These are phyloP conservation scores for Ctenoplectra terminalis DNA, from an alignment of 1,140 invertebrate genomes.

Conservation along the genomic window DNA sequence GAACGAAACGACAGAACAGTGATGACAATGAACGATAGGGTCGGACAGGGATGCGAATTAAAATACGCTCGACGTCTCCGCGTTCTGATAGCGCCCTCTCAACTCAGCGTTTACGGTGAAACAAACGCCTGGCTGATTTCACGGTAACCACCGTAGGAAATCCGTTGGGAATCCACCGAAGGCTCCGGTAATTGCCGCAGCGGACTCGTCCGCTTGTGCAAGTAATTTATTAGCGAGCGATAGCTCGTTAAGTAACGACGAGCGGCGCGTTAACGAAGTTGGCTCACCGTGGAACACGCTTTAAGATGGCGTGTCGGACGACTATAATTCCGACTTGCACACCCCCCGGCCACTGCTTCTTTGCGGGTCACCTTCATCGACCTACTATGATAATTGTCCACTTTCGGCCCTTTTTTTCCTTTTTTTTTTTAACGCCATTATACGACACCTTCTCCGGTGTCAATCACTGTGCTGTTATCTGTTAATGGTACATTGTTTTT, in stretches of 20 bases:
- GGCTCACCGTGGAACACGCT: slow-evolving; percentile 45
- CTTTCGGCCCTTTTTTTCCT: slow-evolving; percentile 29
- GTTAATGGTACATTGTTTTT: too few species aligned
- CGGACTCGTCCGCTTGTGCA: slow-evolving; percentile 49
- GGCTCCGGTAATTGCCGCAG: slow-evolving; percentile 44
- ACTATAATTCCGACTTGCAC: slow-evolving; percentile 63
- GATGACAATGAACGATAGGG: neutral
- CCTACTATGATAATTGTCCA: slow-evolving; percentile 68
- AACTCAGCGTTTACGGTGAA: neutral
- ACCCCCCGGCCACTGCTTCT: neutral
- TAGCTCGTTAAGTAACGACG: slow-evolving; percentile 63
- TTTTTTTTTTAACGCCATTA: neutral
- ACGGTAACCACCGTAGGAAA: neutral
- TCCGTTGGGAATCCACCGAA: neutral
- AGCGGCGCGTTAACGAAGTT: slow-evolving; percentile 59
- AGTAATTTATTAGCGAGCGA: slow-evolving; percentile 67
- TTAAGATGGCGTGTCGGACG: slow-evolving; percentile 66
- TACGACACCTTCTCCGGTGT: neutral
- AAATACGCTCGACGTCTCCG: neutral
- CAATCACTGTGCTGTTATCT: neutral
- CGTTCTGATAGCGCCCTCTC: neutral
- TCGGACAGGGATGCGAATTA: neutral
- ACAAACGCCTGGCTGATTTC: neutral
- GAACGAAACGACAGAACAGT: neutral
- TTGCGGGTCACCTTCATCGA: slow-evolving; percentile 63